Conservation (phyloP, 2,888 invertebrate species). For the Taenaris catops region DNA sequence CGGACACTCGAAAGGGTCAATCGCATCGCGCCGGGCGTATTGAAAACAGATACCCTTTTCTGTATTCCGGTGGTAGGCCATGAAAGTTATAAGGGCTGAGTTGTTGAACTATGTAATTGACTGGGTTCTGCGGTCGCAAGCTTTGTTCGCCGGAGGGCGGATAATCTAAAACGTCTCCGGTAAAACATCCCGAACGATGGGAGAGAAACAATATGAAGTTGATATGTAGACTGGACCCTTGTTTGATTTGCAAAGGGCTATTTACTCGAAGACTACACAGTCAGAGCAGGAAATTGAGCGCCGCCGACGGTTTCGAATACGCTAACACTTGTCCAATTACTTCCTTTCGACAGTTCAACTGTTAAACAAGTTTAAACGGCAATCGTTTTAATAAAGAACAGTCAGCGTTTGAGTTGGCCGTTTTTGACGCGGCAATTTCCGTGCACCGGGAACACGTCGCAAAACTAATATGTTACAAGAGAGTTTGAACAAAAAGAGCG, state of each 20-base stretch:
- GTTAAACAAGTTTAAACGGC: conserved; percentile 41
- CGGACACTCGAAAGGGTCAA: conserved; percentile 78
- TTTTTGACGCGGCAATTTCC: conserved; percentile 58
- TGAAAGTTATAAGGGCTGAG: conserved; percentile 79
- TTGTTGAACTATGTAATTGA: conserved; percentile 80
- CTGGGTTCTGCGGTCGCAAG: conserved; percentile 75
- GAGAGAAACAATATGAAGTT: conserved; percentile 75
- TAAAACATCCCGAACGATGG: conserved; percentile 62
- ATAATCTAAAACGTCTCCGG: conserved; percentile 79
- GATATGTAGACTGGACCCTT: conserved; percentile 75
- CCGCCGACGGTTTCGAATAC: conserved; percentile 45
- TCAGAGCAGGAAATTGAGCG: conserved; percentile 67
- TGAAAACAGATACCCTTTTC: conserved; percentile 79
- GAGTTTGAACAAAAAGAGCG: conserved; percentile 47
- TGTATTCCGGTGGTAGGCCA: conserved; percentile 75
- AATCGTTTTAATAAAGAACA: conserved; percentile 50
- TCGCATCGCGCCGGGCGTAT: conserved; percentile 70
- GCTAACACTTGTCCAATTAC: conserved; percentile 69
- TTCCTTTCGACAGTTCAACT: conserved; percentile 52
- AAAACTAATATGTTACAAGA: conserved; percentile 65
- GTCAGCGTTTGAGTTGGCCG: conserved; percentile 38
- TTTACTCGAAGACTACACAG: conserved; percentile 70
- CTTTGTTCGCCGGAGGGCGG: conserved; percentile 73
- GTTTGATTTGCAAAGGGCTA: conserved; percentile 78
- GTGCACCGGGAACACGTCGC: conserved; percentile 52